phyloP scores from a whole-genome alignment of 2,113 vertebrate species.

The Ariopsis seemanni region DNA sequence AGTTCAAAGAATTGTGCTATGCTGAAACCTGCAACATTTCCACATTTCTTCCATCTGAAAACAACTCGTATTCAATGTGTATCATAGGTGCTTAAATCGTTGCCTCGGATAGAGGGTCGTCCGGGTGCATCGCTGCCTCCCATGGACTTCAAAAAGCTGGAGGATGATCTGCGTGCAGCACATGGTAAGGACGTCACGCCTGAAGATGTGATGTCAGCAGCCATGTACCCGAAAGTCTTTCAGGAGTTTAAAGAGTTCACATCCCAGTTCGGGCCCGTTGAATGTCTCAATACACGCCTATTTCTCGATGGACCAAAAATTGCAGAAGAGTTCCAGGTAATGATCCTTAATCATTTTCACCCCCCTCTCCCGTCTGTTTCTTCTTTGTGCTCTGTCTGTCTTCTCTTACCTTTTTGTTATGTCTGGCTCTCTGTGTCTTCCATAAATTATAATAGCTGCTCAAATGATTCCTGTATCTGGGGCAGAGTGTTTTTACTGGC shows the following conservation, averaged over 20 bases:
- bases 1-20: background rate
- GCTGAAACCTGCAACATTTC: background rate
- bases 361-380: background rate
- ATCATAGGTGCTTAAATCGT: constrained; percentile 84
- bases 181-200: constrained; percentile 81
- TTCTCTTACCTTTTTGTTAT: constrained; percentile 7
- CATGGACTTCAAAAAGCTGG: constrained; percentile 80
- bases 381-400: background rate
- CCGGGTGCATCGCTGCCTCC: constrained; percentile 84
- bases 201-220: constrained; percentile 88
- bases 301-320: constrained; percentile 82
- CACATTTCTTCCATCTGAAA: background rate
- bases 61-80: background rate
- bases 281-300: constrained; percentile 80
- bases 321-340: constrained; percentile 81
- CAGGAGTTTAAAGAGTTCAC: constrained; percentile 86
- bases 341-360: background rate
- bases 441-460: constrained; percentile 28
- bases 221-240: constrained; percentile 93
- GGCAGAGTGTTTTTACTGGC: background rate
- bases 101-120: constrained; percentile 83
- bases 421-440: constrained; percentile 19
- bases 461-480: constrained; percentile 36
- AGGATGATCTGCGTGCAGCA: constrained; percentile 69
- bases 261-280: constrained; percentile 69